Percentiles rank a stretch among this genome's conserved stretches.
These are phyloP conservation scores for Salarias fasciatus DNA, from an alignment of 2,797 vertebrate genomes.

Conservation along the genomic window DNA sequence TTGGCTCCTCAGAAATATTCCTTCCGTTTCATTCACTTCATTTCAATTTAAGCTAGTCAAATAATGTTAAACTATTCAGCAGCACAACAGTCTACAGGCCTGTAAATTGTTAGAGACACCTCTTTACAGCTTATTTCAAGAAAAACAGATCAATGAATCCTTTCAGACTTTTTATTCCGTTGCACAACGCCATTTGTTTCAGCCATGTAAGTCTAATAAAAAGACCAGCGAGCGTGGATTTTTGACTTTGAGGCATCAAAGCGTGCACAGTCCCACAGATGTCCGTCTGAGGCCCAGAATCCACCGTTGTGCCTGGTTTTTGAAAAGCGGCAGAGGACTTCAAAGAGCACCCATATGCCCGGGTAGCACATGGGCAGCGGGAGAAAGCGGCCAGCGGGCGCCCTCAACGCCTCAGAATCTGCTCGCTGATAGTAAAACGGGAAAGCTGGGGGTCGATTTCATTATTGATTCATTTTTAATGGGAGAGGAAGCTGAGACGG, in stretches of 20 bases:
- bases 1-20: not conserved
- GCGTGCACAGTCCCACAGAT: slow-evolving; percentile 22
- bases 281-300: slow-evolving; percentile 12
- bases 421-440: slow-evolving; percentile 52
- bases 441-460: slow-evolving; percentile 66
- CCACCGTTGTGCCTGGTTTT: slow-evolving; percentile 25
- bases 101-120: not conserved
- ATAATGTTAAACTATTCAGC: not conserved
- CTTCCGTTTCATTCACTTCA: not conserved
- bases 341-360: slow-evolving; percentile 41
- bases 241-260: slow-evolving; percentile 38
- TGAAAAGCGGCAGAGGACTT: slow-evolving; percentile 39
- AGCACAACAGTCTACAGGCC: not conserved
- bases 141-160: slow-evolving; percentile 5
- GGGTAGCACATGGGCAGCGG: slow-evolving; percentile 42
- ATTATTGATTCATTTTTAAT: slow-evolving; percentile 81
- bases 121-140: slow-evolving; percentile 5
- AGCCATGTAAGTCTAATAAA: slow-evolving; percentile 9
- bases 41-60: not conserved
- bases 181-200: not conserved
- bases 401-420: slow-evolving; percentile 24
- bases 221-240: not conserved
- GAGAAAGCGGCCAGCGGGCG: slow-evolving; percentile 28
- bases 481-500: slow-evolving; percentile 65
- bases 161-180: not conserved